These are phyloP conservation scores for Paedocypris micromegethes DNA, from an alignment of 2,797 vertebrate species.

Conservation along the genomic window DNA sequence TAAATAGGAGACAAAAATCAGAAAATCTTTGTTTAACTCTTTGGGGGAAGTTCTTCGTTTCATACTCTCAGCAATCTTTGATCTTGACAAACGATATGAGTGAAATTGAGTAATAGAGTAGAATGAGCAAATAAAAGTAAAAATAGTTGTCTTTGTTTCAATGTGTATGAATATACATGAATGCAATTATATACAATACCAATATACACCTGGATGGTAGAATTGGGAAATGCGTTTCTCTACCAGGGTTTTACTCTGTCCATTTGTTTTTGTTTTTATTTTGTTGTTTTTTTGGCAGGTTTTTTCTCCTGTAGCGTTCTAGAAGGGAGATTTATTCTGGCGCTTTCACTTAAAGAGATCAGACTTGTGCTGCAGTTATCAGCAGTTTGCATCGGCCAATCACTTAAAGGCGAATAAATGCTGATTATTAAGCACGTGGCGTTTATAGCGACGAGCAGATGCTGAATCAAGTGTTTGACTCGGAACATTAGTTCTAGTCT, in stretches of 20 bases:
- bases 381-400: conserved; percentile 76
- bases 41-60: no score
- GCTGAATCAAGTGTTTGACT: conserved; percentile 62
- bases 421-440: conserved; percentile 64
- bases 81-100: no score
- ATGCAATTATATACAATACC: no score
- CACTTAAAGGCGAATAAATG: conserved; percentile 69
- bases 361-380: conserved; percentile 69
- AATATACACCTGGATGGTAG: no score
- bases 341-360: conserved; percentile 73
- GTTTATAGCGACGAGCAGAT: conserved; percentile 69
- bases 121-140: no score
- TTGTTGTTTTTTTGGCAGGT: conserved; percentile 49
- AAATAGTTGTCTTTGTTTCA: no score
- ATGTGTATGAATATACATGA: no score
- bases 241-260: conserved; percentile 44
- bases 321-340: conserved; percentile 66
- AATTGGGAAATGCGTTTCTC: neutral
- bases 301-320: conserved; percentile 65
- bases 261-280: conserved; percentile 46
- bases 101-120: no score
- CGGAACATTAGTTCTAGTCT: conserved; percentile 1
- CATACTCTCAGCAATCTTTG: no score
- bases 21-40: no score
- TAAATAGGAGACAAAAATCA: no score